Evolutionary conservation across 2,888 invertebrate genomes (phyloP).

Genomic region (Drosophila bunnanda): DNA sequence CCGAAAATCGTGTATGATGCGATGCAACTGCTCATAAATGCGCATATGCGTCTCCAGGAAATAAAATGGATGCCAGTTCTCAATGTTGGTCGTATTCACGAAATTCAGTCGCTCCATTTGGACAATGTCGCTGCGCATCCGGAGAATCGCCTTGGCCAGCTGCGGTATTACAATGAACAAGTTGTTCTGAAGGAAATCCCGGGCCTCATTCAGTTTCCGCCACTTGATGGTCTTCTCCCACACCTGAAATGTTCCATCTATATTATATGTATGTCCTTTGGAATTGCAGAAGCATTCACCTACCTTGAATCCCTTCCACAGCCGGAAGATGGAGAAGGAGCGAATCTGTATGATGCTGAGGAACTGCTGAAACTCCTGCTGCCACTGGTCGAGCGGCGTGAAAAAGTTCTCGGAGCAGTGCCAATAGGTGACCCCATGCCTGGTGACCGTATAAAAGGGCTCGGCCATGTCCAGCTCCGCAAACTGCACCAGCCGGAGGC

Average conservation of each 20-base stretch:
- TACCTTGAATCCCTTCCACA: conserved; percentile 92
- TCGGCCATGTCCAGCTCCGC: conserved; percentile 87
- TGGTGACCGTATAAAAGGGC: conserved; percentile 92
- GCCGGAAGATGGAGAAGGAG: conserved; percentile 88
- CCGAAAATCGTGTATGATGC: conserved; percentile 85
- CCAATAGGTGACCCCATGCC: conserved; percentile 92
- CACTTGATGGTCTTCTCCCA: conserved; percentile 91
- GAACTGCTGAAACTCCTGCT: conserved; percentile 92
- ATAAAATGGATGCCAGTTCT: conserved; percentile 87
- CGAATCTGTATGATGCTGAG: conserved; percentile 90
- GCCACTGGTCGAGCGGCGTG: conserved; percentile 92
- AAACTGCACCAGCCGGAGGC: conserved; percentile 90
- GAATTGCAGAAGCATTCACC: accelerated
- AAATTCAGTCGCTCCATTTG: conserved; percentile 88
- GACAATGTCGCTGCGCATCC: conserved; percentile 89
- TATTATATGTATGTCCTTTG: too few species aligned
- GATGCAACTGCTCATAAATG: conserved; percentile 80
- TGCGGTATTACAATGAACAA: conserved; percentile 91
- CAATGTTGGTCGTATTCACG: conserved; percentile 86
- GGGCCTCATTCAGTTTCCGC: conserved; percentile 88
- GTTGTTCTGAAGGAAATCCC: conserved; percentile 87
- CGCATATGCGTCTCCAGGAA: conserved; percentile 89
- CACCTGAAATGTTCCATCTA: background rate
- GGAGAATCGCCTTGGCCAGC: conserved; percentile 89
- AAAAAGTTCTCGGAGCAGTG: conserved; percentile 90